Conservation (phyloP, 2,113 vertebrate species). For the Tursiops truncatus region DNA sequence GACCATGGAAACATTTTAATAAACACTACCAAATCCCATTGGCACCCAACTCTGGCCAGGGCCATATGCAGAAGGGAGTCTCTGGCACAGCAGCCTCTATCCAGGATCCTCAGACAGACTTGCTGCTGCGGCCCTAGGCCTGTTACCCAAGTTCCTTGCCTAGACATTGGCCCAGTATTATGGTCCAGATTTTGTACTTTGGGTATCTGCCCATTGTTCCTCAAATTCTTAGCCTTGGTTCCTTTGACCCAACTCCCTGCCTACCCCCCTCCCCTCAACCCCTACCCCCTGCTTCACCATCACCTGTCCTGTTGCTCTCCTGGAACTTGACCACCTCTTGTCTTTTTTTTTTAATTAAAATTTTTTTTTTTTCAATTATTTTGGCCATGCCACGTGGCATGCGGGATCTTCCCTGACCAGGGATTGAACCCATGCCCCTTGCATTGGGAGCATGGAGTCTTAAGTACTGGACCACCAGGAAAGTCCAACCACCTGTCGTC, state of each 20-base stretch:
- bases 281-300: background rate
- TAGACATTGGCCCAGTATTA: background rate
- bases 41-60: background rate
- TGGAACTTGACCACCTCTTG: background rate
- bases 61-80: background rate
- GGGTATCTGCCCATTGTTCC: background rate
- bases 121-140: background rate
- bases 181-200: background rate
- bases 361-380: too few species aligned
- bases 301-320: background rate
- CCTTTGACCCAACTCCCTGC: background rate
- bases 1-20: background rate
- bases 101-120: background rate
- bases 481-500: too few species aligned
- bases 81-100: background rate
- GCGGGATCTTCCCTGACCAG: too few species aligned
- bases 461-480: too few species aligned
- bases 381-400: too few species aligned
- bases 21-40: background rate
- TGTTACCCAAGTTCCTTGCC: background rate
- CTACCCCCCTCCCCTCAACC: fast-evolving
- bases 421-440: too few species aligned
- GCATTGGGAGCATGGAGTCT: too few species aligned
- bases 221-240: background rate
- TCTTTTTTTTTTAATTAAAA: too few species aligned